These are phyloP conservation scores for Phataginus tetradactyla DNA, from an alignment of 2,797 vertebrate genomes.

Conservation along the genomic window DNA sequence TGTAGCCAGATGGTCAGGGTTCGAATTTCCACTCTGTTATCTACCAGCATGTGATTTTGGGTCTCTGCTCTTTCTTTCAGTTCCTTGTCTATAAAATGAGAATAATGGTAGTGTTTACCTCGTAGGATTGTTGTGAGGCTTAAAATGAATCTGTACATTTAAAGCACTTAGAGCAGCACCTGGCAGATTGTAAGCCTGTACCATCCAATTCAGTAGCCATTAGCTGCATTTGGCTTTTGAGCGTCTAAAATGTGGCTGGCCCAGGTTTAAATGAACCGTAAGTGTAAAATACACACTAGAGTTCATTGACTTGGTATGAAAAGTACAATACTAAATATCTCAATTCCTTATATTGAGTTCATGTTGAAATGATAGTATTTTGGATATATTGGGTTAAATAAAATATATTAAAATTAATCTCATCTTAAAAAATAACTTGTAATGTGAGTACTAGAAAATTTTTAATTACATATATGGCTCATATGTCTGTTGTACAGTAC, in stretches of 20 bases:
- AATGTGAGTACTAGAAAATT: neutral
- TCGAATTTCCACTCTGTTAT: slow-evolving; percentile 15
- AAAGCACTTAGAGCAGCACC: neutral
- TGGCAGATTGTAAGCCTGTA: neutral
- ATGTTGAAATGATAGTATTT: slow-evolving; percentile 36
- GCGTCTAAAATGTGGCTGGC: neutral
- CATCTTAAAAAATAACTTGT: neutral
- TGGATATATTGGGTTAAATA: neutral
- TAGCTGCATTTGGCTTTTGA: neutral
- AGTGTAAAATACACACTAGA: neutral
- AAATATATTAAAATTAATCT: slow-evolving; percentile 18
- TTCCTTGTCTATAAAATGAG: slow-evolving; percentile 25
- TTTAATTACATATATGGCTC: neutral
- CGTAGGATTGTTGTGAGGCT: slow-evolving; percentile 1
- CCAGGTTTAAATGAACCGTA: neutral
- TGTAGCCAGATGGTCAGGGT: neutral
- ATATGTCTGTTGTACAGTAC: neutral
- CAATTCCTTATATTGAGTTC: slow-evolving; percentile 12
- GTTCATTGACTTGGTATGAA: slow-evolving; percentile 2
- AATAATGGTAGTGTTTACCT: slow-evolving; percentile 21
- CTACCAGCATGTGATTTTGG: neutral
- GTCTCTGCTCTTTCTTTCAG: neutral
- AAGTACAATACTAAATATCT: neutral
- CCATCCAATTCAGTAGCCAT: neutral
- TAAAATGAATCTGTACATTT: slow-evolving; percentile 15